Evolutionary conservation across 2,888 invertebrate species (phyloP), one percentile per base, ranked within the genome.

Genomic region (Dynastes maya): DNA sequence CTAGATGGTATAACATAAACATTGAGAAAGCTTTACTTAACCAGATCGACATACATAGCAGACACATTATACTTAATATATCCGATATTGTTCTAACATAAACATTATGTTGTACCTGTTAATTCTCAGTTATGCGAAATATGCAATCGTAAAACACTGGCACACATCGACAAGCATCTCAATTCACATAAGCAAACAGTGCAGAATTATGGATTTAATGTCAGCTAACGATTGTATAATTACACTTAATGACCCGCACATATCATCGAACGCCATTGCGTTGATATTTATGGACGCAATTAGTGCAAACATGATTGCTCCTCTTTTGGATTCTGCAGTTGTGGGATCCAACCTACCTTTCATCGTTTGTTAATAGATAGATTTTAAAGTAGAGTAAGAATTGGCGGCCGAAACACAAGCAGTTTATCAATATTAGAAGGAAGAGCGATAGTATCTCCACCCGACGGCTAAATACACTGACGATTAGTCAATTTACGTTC

Each of bases 281-380:
- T 27, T 37, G 64, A 72, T 74, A 78, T 78, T 78, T 78, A 78
- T 65, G 37, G 40, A 13, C n/a, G 78, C 78, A 74, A 78, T 78
- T 78, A 78, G 65, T 40, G 64, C 65, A 65, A 74, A 65, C 78
- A 45, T 72, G 78, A 72, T 58, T 72, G 32, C 61, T 61, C 61
- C 72, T 27, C 63, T 74, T 61, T 61, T 22, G 72, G 61, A 61
- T 74, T 61, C 58, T 61, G 22, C 27, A 22, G 61, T 74, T 74
- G 61, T 49, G 72, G 61, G 72, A 63, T 61, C 49, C 61, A 45
- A 61, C 49, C 61, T 40, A 74, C 72, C 72, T 74, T 63, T 74
- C 72, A 74, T 74, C 72, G 58, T 45, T 58, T 61, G 51, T 68
- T 68, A 53, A 27, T 68, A 53, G 27, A 29, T 22, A 61, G 45